These are phyloP conservation scores for Melanaphis sacchari DNA, from an alignment of 1,140 invertebrate species.

Conservation along the genomic window DNA sequence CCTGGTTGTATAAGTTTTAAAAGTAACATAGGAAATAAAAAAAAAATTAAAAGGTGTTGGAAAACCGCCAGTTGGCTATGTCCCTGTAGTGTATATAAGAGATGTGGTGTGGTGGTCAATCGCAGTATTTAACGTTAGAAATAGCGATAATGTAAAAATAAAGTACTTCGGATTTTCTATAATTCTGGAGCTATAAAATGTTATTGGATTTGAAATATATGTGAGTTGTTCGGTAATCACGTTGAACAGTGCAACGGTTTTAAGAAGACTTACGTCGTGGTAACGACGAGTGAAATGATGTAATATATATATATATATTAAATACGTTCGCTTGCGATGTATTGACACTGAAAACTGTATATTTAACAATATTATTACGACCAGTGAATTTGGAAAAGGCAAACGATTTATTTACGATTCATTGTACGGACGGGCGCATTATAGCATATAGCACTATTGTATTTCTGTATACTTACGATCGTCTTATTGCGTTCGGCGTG, in stretches of 20 bases:
- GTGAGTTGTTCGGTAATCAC: background rate
- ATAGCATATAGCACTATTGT: background rate
- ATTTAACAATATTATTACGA: background rate
- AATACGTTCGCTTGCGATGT: background rate
- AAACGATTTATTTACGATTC: constrained; percentile 16
- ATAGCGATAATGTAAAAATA: background rate
- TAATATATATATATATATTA: background rate
- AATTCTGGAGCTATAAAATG: background rate
- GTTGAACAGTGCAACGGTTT: background rate
- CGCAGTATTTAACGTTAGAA: background rate
- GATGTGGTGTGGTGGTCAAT: background rate
- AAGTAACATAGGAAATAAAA: background rate
- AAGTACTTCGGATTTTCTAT: background rate
- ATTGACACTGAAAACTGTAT: background rate
- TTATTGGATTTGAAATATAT: background rate
- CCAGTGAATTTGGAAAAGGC: background rate
- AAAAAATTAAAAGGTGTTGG: background rate
- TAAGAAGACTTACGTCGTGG: background rate
- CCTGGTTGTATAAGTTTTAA: background rate
- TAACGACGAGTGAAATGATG: background rate
- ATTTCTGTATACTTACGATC: background rate
- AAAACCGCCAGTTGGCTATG: background rate
- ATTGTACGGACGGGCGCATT: background rate
- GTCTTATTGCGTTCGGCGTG: background rate
- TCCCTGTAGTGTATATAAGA: background rate